Base-by-base conservation (phyloP, 2,113 vertebrate species). In the Sylvia atricapilla region DNA sequence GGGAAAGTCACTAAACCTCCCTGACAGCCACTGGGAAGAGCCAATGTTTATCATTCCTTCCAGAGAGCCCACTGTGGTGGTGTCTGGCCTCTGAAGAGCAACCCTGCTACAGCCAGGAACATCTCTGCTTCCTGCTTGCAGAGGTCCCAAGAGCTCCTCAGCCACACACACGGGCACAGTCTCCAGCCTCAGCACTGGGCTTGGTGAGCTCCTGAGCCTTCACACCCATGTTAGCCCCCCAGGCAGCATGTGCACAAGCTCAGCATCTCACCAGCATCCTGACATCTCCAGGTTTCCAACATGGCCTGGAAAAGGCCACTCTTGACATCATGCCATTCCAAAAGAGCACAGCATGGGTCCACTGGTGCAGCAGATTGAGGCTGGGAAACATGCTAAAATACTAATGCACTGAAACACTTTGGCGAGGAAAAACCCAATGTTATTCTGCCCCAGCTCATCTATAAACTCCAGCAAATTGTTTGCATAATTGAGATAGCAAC, bases 1-100 rank as follows among this genome's bases (percentile, higher is more conserved):
- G 95, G 96, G 95, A 97, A 95, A 90, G 90, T 31, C 96, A n/a
- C 47, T 64, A 70, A 87, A 72, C 90, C 75, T 95, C 75, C 59
- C 87, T 50, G 87, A 82, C 89, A 70, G 90, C 50, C 80, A 11
- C 47, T 33, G 59, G 64, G 83, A 95, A 90, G 73, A 81, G 88
- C 59, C 92, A 74, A 28, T 91, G 82, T 92, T 97, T 92, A 78
- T 52, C 75, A 91, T 96, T 96, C 91, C 70, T 85, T 43, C 28
- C 72, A 66, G 21, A 3, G 33, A 94, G 47, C 46, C 93, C 93
- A 91, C 75, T 2, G 0, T 18, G 0, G 17, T 74, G 75, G 46
- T 27, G 68, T 77, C 91, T 70, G 63, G 55, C 84, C 91, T 86
- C 68, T 6, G 2, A 89, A 82, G 13, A 58, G 37, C 69, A n/a